Conservation (phyloP, 2,888 invertebrate genomes). For the Euphydryas editha region DNA sequence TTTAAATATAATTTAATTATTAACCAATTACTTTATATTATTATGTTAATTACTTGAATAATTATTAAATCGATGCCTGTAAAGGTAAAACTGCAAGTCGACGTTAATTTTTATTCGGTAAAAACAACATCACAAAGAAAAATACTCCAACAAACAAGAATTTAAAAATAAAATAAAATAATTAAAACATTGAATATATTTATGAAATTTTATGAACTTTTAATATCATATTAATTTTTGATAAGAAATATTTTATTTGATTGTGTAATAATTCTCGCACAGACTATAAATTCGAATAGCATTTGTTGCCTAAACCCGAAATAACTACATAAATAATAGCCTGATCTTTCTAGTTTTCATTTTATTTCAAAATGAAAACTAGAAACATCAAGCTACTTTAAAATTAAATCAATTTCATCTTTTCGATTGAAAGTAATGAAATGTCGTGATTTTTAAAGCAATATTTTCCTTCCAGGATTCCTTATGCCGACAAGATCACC, state of each 20-base stretch:
- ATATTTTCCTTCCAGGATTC: constrained; percentile 73
- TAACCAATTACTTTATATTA: too few relatives aligned
- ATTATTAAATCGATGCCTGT: too few relatives aligned
- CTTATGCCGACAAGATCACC: constrained; percentile 81
- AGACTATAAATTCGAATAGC: neutral
- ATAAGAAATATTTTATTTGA: neutral
- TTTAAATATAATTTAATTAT: too few relatives aligned
- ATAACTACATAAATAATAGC: too few relatives aligned
- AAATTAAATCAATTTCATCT: constrained; percentile 25
- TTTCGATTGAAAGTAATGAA: constrained; percentile 36
- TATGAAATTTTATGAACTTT: neutral
- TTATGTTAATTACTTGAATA: too few relatives aligned
- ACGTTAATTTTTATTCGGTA: too few relatives aligned
- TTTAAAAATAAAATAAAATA: neutral
- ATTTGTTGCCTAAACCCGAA: neutral
- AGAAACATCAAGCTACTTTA: constrained; percentile 19
- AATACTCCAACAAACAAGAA: neutral
- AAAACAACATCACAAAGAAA: neutral
- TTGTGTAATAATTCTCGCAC: too few relatives aligned
- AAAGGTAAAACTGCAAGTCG: too few relatives aligned
- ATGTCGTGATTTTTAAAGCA: constrained; percentile 44
- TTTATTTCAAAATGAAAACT: constrained; percentile 3
- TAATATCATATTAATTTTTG: neutral
- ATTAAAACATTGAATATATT: neutral
- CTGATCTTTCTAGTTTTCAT: too few relatives aligned